Conservation (phyloP, 2,113 vertebrate genomes). For the Bubo blakistoni region DNA sequence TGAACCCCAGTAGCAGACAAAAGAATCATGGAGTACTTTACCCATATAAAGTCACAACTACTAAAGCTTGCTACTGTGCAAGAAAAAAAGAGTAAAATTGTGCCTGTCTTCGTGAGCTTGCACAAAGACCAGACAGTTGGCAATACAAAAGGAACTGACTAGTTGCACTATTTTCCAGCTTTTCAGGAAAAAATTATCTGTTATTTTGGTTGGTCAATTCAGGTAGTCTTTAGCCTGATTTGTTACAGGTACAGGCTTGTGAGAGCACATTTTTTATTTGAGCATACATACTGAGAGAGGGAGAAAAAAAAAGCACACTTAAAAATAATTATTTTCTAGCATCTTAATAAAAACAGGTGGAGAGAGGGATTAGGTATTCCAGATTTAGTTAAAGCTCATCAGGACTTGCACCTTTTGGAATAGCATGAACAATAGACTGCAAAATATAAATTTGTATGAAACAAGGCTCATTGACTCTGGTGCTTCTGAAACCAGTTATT, state of each 20-base stretch:
- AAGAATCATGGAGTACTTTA: not conserved
- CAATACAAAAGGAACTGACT: not conserved
- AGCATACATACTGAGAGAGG: not conserved
- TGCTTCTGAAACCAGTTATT: not conserved
- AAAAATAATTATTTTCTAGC: not conserved
- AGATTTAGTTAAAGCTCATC: not conserved
- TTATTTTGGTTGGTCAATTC: not conserved
- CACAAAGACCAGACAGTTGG: not conserved
- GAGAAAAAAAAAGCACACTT: not conserved
- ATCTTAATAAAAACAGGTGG: not conserved
- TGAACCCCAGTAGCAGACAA: not conserved
- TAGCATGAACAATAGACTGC: not conserved
- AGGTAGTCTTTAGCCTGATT: not conserved
- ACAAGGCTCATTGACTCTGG: accelerated
- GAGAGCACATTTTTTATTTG: not conserved
- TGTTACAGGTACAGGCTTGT: not conserved
- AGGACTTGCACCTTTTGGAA: not conserved
- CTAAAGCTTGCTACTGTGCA: not conserved
- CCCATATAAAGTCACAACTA: not conserved
- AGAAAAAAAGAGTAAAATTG: not conserved
- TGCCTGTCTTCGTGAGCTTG: not conserved
- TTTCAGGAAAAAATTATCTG: not conserved
- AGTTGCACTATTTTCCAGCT: not conserved
- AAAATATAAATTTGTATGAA: not conserved
- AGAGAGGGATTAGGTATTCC: not conserved